Evolutionary conservation across 2,888 invertebrate genomes (phyloP).

Genomic region (Acrobasis repandana): DNA sequence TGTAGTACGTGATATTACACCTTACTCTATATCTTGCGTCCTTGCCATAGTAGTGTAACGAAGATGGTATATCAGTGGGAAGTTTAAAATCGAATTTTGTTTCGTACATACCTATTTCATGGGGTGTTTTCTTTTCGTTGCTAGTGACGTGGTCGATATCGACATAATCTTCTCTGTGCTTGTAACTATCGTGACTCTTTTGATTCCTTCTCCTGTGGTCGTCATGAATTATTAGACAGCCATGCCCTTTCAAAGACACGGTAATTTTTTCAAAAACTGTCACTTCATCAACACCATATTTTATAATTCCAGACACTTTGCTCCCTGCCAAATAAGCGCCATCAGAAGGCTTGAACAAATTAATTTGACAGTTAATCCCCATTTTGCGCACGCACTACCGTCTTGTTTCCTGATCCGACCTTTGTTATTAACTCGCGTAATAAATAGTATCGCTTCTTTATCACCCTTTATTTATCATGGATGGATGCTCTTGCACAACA

Average conservation of each 20-base stretch:
- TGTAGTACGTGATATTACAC: conserved; percentile 43
- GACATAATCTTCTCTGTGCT: conserved; percentile 35
- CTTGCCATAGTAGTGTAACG: conserved; percentile 32
- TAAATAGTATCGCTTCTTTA: neutral
- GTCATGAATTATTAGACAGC: conserved; percentile 28
- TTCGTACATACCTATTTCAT: conserved; percentile 39
- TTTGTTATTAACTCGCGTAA: neutral
- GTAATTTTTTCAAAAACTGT: conserved; percentile 41
- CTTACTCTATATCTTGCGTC: conserved; percentile 28
- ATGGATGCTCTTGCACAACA: neutral
- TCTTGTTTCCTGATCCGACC: neutral
- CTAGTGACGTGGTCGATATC: conserved; percentile 34
- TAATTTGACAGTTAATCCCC: conserved; percentile 49
- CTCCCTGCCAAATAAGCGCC: conserved; percentile 43
- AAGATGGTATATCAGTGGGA: conserved; percentile 42
- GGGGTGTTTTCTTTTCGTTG: conserved; percentile 28
- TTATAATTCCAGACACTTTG: conserved; percentile 43
- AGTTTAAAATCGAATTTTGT: conserved; percentile 41
- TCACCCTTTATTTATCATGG: neutral
- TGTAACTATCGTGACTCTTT: conserved; percentile 22
- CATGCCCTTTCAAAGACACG: conserved; percentile 42
- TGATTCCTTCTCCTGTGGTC: conserved; percentile 21
- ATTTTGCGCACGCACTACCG: conserved; percentile 31
- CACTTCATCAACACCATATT: conserved; percentile 44
- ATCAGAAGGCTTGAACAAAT: conserved; percentile 40